Percentiles rank a stretch among this genome's conserved stretches.
phyloP scores from a whole-genome alignment of 2,888 invertebrate species.

The Ochropacha duplaris region DNA sequence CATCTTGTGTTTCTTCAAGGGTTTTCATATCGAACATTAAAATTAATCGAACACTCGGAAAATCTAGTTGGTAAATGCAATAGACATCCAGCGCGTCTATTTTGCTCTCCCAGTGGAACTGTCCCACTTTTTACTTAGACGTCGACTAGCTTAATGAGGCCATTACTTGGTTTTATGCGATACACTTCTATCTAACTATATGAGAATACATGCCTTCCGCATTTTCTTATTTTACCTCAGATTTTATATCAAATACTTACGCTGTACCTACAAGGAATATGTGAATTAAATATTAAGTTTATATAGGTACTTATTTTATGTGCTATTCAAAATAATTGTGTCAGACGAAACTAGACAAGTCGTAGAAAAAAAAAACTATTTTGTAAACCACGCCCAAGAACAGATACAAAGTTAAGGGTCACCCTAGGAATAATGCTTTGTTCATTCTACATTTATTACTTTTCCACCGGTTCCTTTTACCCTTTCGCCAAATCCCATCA shows the following conservation, averaged over 20 bases:
- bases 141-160: not conserved
- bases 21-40: not conserved
- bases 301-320: too few species aligned
- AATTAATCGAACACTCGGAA: not conserved
- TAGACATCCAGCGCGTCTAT: not conserved
- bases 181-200: too few species aligned
- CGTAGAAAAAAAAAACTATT: not conserved
- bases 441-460: not conserved
- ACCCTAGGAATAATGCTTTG: not conserved
- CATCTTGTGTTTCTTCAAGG: too few species aligned
- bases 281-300: too few species aligned
- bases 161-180: not conserved
- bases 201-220: not conserved
- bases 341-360: too few species aligned
- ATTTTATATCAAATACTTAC: too few species aligned
- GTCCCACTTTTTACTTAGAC: not conserved
- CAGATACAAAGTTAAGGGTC: not conserved
- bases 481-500: constrained; percentile 17
- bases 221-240: too few species aligned
- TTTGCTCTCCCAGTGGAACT: constrained; percentile 3
- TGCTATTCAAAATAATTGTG: too few species aligned
- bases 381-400: not conserved
- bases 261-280: too few species aligned
- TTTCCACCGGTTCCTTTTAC: constrained; percentile 23
- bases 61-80: not conserved